Conservation (phyloP, 1,140 invertebrate genomes). For the Eciton burchellii region DNA sequence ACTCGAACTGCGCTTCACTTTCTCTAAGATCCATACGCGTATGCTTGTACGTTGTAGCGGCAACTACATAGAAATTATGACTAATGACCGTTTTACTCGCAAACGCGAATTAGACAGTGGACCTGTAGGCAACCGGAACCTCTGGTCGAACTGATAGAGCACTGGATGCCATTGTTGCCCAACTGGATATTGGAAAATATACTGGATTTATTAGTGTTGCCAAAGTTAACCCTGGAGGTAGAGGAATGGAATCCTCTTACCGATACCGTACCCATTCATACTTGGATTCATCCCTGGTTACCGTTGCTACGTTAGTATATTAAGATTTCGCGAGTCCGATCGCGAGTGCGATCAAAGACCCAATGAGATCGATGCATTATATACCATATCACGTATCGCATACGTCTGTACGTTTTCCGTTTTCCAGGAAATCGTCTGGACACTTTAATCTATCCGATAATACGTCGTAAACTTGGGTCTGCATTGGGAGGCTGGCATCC, state of each 20-base stretch:
- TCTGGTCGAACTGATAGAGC: slow-evolving; percentile 92
- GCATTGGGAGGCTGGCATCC: slow-evolving; percentile 97
- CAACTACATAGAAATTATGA: too few relatives aligned
- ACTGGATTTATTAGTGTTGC: slow-evolving; percentile 93
- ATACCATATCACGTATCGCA: too few relatives aligned
- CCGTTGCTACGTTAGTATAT: slow-evolving; percentile 88
- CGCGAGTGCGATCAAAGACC: too few relatives aligned
- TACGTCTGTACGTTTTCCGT: slow-evolving; percentile 62
- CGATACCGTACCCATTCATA: slow-evolving; percentile 97
- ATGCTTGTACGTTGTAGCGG: too few relatives aligned
- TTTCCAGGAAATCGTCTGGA: slow-evolving; percentile 88
- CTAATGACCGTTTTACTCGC: slow-evolving; percentile 21
- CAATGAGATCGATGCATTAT: too few relatives aligned
- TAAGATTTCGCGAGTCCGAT: too few relatives aligned
- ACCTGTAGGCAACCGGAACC: slow-evolving; percentile 90
- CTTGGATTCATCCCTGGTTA: slow-evolving; percentile 99
- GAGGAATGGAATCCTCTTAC: slow-evolving; percentile 97
- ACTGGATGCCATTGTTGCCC: slow-evolving; percentile 93
- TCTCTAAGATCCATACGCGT: too few relatives aligned
- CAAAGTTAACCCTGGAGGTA: slow-evolving; percentile 92
- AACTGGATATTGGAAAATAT: slow-evolving; percentile 94
- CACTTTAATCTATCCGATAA: slow-evolving; percentile 94
- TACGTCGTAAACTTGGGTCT: slow-evolving; percentile 95
- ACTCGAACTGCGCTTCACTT: too few relatives aligned
- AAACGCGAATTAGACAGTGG: slow-evolving; percentile 87